Percentiles rank a stretch among this genome's conserved stretches.
phyloP scores from a whole-genome alignment of 2,797 vertebrate genomes.

The Manis javanica region DNA sequence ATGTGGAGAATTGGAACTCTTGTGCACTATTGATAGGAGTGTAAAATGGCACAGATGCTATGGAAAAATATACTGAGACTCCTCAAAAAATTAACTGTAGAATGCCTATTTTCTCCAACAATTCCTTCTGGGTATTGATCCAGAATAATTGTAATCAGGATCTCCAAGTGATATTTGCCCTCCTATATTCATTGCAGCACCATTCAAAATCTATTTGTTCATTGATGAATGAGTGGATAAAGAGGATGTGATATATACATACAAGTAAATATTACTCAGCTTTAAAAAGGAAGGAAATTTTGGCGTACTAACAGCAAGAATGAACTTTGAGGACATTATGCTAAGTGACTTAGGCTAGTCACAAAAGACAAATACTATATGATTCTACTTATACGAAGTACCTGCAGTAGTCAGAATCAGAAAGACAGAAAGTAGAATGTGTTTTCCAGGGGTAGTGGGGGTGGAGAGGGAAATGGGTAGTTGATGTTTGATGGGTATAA shows the following conservation, averaged over 20 bases:
- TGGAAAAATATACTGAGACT: background rate
- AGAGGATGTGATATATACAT: background rate
- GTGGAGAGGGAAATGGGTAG: too few relatives aligned
- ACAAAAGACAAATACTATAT: background rate
- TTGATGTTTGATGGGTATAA: background rate
- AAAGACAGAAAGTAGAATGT: background rate
- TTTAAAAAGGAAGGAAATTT: background rate
- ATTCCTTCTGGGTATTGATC: too few relatives aligned
- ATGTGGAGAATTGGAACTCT: background rate
- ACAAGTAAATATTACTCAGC: background rate
- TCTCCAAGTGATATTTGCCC: too few relatives aligned
- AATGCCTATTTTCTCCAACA: background rate
- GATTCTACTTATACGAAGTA: background rate
- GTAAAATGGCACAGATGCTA: background rate
- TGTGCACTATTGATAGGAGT: background rate
- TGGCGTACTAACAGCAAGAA: background rate
- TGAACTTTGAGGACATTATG: background rate
- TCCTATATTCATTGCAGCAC: too few relatives aligned
- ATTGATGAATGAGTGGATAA: background rate
- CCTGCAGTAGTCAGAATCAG: background rate
- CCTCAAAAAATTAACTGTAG: too few relatives aligned
- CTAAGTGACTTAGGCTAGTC: background rate
- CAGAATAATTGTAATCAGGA: too few relatives aligned
- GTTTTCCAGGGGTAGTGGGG: background rate
- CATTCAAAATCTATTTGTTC: too few relatives aligned